These are phyloP conservation scores for Abramis brama DNA, from an alignment of 2,113 vertebrate species.

Conservation along the genomic window DNA sequence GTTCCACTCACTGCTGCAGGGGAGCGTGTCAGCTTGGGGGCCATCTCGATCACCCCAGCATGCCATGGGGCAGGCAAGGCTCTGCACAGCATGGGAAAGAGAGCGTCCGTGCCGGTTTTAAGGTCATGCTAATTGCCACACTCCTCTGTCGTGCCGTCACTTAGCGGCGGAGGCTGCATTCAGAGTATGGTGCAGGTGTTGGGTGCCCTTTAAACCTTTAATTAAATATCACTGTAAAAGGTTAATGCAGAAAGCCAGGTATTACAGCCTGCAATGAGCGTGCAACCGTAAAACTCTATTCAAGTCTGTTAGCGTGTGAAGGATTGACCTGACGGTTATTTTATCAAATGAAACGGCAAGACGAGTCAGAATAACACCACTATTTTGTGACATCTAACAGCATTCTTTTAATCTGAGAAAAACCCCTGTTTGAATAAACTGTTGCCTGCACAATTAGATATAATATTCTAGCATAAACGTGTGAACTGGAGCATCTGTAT, in stretches of 20 bases:
- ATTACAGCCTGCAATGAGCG: conserved; percentile 61
- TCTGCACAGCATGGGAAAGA: conserved; percentile 67
- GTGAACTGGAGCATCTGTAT: conserved; percentile 18
- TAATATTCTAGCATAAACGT: neutral
- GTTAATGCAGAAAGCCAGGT: conserved; percentile 73
- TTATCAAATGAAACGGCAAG: neutral
- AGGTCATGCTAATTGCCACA: conserved; percentile 80
- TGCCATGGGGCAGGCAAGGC: conserved; percentile 63
- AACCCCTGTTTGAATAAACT: neutral
- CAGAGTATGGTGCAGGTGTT: conserved; percentile 69
- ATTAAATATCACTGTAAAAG: conserved; percentile 81
- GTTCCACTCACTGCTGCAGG: conserved; percentile 59
- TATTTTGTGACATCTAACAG: neutral
- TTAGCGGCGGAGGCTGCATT: conserved; percentile 59
- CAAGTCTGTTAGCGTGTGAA: conserved; percentile 20
- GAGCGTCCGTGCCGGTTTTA: conserved; percentile 64
- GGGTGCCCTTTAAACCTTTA: conserved; percentile 73
- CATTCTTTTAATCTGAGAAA: neutral
- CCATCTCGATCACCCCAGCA: conserved; percentile 64
- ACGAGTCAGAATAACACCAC: neutral
- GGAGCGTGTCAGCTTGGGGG: conserved; percentile 44
- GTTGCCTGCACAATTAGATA: conserved; percentile 4
- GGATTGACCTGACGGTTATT: neutral
- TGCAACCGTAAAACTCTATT: conserved; percentile 61
- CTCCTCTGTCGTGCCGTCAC: conserved; percentile 65